Conservation (phyloP, 2,888 invertebrate genomes). For the Sphinx pinastri region DNA sequence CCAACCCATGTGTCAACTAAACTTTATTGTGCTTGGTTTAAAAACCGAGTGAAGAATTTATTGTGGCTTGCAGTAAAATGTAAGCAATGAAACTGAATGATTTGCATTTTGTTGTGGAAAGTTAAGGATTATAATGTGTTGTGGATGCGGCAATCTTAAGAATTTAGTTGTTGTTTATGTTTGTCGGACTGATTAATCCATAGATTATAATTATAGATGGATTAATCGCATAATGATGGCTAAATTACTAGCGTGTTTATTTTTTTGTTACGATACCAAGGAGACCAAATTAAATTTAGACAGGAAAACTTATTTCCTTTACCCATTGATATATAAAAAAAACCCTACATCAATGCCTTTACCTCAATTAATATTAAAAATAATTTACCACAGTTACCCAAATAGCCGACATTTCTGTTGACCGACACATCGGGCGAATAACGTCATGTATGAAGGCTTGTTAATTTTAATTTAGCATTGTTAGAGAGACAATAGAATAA, state of each 20-base stretch:
- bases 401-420: neutral
- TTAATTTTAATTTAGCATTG: constrained; percentile 60
- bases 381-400: too few relatives aligned
- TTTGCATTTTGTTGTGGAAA: neutral
- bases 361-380: too few relatives aligned
- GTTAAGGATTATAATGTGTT: neutral
- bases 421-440: constrained; percentile 21
- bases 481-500: constrained; percentile 55
- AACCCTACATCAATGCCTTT: too few relatives aligned
- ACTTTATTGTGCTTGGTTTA: constrained; percentile 28
- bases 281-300: too few relatives aligned
- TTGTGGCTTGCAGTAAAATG: constrained; percentile 6
- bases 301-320: too few relatives aligned
- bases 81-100: neutral
- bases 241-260: too few relatives aligned
- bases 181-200: too few relatives aligned
- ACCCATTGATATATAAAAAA: too few relatives aligned
- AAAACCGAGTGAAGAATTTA: constrained; percentile 12
- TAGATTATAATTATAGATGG: too few relatives aligned
- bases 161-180: too few relatives aligned
- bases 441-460: constrained; percentile 23
- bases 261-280: too few relatives aligned
- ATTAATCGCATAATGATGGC: too few relatives aligned
- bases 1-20: constrained; percentile 35
- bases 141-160: neutral